Evolutionary conservation across 2,797 vertebrate species (phyloP), one percentile per base, ranked within the genome.

Genomic region (Sus cebifrons): DNA sequence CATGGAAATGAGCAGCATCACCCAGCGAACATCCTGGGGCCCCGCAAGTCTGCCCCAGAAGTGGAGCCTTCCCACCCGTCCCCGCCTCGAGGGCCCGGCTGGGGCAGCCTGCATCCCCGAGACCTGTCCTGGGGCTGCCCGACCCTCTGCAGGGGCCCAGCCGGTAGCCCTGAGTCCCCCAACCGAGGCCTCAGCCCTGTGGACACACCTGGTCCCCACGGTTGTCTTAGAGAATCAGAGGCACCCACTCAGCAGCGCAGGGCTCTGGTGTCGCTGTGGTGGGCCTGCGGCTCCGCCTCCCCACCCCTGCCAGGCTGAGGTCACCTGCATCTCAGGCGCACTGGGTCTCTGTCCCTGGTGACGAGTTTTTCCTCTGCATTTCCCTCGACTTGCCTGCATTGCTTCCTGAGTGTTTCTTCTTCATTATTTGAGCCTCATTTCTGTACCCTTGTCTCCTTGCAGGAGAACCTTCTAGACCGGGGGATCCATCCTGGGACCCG

Each of bases 1-100:
- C 0, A 0, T 2, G 16, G 20, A n/a, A 40, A 14, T 3, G 2
- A 16, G 54, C 27, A 2, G 21, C 60, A 29, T 36, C 21, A 6
- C 5, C 10, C 18, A 3, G 44, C 1, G 25, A 21, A 27, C 8
- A 5, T 6, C 11, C 32, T 7, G 52, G 40, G 23, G 27, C 6
- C n/a, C 71, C 29, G 5, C 6, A 5, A 20, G 32, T 52, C 6
- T 54, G 16, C 44, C 27, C 29, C 20, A 15, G 44, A 56, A 4
- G 27, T 9, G 7, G 25, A 3, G 5, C 25, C 17, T 14, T 27
- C 71, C 40, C 3, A 23, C n/a, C 68, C 2, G 29, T 12, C 21
- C 16, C 49, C 3, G 0, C 12, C 44, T 18, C 2, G 6, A 17
- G 10, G n/a, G 23, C 17, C 23, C 0, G 21, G 77, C 1, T 2